A percentile compares a stretch with the other conserved stretches of the same genome.
Conservation (phyloP, 2,113 vertebrate genomes). For the Pristiophorus japonicus region DNA sequence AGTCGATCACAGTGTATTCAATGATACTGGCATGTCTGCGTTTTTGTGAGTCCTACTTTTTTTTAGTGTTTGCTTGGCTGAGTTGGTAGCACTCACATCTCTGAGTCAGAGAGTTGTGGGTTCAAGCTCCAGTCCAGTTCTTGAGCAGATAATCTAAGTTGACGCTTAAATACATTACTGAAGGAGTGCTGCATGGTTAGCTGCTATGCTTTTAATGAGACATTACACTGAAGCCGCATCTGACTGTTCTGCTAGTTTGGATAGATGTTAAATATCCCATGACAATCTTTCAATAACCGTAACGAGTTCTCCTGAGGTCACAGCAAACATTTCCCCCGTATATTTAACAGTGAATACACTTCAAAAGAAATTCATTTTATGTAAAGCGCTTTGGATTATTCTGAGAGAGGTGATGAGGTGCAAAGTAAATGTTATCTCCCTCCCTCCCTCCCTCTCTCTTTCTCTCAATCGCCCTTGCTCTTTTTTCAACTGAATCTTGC, state of each 20-base stretch:
- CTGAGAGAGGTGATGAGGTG: neutral
- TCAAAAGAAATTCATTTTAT: neutral
- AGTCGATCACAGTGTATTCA: neutral
- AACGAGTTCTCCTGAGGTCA: neutral
- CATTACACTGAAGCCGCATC: neutral
- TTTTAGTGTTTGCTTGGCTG: neutral
- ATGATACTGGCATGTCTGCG: neutral
- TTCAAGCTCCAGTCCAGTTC: neutral
- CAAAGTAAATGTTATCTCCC: neutral
- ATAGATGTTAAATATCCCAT: neutral
- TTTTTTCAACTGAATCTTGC: neutral
- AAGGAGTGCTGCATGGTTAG: neutral
- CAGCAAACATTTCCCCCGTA: neutral
- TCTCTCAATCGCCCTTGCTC: neutral
- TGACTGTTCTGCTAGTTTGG: neutral
- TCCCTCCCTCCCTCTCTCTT: too few relatives aligned
- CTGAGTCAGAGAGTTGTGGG: neutral
- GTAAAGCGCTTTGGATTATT: neutral
- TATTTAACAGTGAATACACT: neutral
- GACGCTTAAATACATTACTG: neutral
- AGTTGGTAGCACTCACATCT: neutral
- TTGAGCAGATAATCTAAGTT: neutral
- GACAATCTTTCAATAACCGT: neutral
- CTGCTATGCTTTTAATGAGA: neutral
- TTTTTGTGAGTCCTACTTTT: neutral